These are phyloP conservation scores for Drosophila peninsularis DNA, from an alignment of 2,888 invertebrate genomes.

Conservation along the genomic window DNA sequence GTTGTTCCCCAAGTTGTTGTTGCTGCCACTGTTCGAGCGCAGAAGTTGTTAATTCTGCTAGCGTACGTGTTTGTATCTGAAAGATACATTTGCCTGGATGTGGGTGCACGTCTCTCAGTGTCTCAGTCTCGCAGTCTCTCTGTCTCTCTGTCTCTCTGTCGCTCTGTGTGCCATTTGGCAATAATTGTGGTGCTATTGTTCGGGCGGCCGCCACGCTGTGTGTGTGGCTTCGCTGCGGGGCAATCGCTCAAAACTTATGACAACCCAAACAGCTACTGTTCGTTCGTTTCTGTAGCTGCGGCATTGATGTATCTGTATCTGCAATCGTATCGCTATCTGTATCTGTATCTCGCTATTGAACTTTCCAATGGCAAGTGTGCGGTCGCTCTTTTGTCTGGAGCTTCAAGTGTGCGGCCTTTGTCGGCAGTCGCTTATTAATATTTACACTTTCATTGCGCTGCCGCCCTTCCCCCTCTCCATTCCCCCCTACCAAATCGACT, in stretches of 20 bases:
- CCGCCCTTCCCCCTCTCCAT: background rate
- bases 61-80: conserved; percentile 51
- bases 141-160: conserved; percentile 24
- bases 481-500: conserved; percentile 15
- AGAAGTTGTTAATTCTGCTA: conserved; percentile 61
- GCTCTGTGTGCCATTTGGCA: conserved; percentile 70
- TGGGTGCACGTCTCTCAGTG: conserved; percentile 34
- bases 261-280: conserved; percentile 81
- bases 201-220: conserved; percentile 66
- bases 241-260: conserved; percentile 82
- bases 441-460: conserved; percentile 55
- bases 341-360: conserved; percentile 39
- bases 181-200: conserved; percentile 76
- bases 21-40: conserved; percentile 50
- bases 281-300: conserved; percentile 43
- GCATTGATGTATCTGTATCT: conserved; percentile 54
- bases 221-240: conserved; percentile 77
- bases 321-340: conserved; percentile 22
- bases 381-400: conserved; percentile 47
- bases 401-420: conserved; percentile 43
- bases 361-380: conserved; percentile 66
- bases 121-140: conserved; percentile 1
- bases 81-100: conserved; percentile 45
- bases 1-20: conserved; percentile 12
- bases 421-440: conserved; percentile 55